phyloP scores from a whole-genome alignment of 2,797 vertebrate species.

The Apogon hyalosoma region DNA sequence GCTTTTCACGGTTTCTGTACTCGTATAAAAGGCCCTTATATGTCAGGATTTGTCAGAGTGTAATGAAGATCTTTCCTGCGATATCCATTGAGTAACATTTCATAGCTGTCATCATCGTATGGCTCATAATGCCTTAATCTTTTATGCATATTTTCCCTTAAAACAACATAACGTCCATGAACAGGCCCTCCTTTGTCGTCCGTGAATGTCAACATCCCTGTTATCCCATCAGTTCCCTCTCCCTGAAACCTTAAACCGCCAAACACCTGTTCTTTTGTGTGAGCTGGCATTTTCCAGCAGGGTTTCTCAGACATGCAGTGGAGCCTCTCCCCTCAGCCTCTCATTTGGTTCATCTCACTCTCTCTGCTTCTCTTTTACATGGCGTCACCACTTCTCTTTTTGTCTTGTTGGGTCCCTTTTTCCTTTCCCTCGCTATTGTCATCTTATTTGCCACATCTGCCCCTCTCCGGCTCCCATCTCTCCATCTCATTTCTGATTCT shows the following conservation, averaged over 20 bases:
- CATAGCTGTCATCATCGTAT: slow-evolving; percentile 68
- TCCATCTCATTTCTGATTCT: slow-evolving; percentile 8
- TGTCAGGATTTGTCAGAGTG: slow-evolving; percentile 47
- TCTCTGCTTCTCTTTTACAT: slow-evolving; percentile 47
- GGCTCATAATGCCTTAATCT: slow-evolving; percentile 71
- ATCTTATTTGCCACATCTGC: slow-evolving; percentile 54
- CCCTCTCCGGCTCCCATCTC: slow-evolving; percentile 23
- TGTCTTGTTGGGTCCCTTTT: slow-evolving; percentile 18
- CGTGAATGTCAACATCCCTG: slow-evolving; percentile 83
- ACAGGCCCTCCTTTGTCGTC: slow-evolving; percentile 80
- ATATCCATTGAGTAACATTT: slow-evolving; percentile 66
- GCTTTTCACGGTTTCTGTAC: not conserved
- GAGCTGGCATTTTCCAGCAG: slow-evolving; percentile 81
- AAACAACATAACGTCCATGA: slow-evolving; percentile 77
- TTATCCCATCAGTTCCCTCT: slow-evolving; percentile 74
- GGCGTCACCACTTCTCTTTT: slow-evolving; percentile 28
- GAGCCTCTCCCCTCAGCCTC: too few species aligned
- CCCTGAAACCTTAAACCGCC: slow-evolving; percentile 83
- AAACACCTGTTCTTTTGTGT: slow-evolving; percentile 88
- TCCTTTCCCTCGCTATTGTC: slow-evolving; percentile 54
- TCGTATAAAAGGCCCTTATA: slow-evolving; percentile 14
- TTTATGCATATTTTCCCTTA: slow-evolving; percentile 72
- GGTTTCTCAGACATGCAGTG: slow-evolving; percentile 70
- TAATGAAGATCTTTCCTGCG: slow-evolving; percentile 61
- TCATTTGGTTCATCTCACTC: slow-evolving; percentile 41